Base-by-base conservation (phyloP, 92 coral and sea anemone genomes). In the Galaxea fascicularis region DNA sequence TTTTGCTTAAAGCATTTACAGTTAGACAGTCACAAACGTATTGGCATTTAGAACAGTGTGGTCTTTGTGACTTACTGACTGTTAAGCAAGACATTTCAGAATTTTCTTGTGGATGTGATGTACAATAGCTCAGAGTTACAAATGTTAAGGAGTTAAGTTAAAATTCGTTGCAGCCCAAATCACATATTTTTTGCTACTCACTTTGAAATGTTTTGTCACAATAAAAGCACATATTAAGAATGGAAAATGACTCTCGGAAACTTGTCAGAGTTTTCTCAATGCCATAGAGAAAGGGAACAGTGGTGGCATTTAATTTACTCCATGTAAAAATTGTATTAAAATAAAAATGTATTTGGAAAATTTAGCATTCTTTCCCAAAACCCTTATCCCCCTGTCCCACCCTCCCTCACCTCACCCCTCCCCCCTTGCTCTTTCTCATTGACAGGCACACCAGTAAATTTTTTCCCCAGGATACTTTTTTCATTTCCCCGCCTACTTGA, bases 21-120 rank as follows among this genome's bases (percentile, higher is more conserved):
- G 83, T n/a, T n/a, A 78, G 83, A 73, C 64, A 73, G 45, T 73
- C 41, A 51, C 22, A 73, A 73, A 53, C 78, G 4, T 49, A 73
- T 49, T 26, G 78, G 69, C 28, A 63, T 63, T 26, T 74, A 74
- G 8, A 74, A 74, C 79, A 58, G 79, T 74, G 18, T 45, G 68
- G 82, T 77, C 56, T 77, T 46, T 77, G 71, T 35, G 79, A 74
- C 79, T 74, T n/a, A 11, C 44, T 74, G 31, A 49, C 54, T 49
- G 54, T 49, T 49, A 0, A 49, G 54, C 54, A 49, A 49, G 54
- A 49, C 54, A 49, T 49, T 49, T 49, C 54, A 49, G 54, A 49
- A 49, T 49, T 49, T 49, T 49, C 54, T 49, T 49, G 54, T 49
- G 54, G 15, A 49, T 10, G 54, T 49, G 54, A 49, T 10, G 54